phyloP scores from a whole-genome alignment of 2,797 vertebrate genomes.

The Momotus momota region DNA sequence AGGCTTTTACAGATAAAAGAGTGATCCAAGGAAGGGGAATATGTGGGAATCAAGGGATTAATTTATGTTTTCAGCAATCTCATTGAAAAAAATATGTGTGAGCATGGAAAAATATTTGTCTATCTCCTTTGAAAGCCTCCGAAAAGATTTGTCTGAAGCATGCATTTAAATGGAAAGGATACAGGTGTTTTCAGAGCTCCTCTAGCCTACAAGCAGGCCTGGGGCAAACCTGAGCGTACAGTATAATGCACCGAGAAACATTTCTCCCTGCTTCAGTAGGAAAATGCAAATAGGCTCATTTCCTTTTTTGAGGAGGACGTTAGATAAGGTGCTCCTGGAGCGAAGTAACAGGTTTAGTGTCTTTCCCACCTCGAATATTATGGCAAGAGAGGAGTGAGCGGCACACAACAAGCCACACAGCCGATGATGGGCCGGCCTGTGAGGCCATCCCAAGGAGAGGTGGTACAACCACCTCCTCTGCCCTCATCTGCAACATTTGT shows the following conservation, averaged over 20 bases:
- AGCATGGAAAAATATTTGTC: slow-evolving; percentile 70
- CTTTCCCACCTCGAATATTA: slow-evolving; percentile 33
- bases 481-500: not conserved
- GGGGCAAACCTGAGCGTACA: slow-evolving; percentile 75
- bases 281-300: slow-evolving; percentile 83
- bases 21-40: not conserved
- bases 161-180: slow-evolving; percentile 77
- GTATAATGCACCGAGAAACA: slow-evolving; percentile 68
- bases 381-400: not conserved
- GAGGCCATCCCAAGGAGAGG: accelerated
- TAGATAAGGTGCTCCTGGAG: slow-evolving; percentile 75
- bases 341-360: slow-evolving; percentile 69
- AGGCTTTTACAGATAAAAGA: slow-evolving; percentile 14
- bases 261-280: slow-evolving; percentile 72
- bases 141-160: slow-evolving; percentile 78
- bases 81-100: slow-evolving; percentile 50
- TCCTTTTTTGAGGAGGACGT: slow-evolving; percentile 76
- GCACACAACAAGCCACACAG: not conserved
- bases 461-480: not conserved
- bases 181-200: slow-evolving; percentile 80
- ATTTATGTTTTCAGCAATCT: slow-evolving; percentile 65
- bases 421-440: accelerated
- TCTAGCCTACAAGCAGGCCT: slow-evolving; percentile 79
- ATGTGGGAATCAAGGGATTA: slow-evolving; percentile 59
- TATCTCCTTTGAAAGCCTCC: slow-evolving; percentile 70